Evolutionary conservation across 2,797 vertebrate species (phyloP).

Genomic region (Simalia tracyae): DNA sequence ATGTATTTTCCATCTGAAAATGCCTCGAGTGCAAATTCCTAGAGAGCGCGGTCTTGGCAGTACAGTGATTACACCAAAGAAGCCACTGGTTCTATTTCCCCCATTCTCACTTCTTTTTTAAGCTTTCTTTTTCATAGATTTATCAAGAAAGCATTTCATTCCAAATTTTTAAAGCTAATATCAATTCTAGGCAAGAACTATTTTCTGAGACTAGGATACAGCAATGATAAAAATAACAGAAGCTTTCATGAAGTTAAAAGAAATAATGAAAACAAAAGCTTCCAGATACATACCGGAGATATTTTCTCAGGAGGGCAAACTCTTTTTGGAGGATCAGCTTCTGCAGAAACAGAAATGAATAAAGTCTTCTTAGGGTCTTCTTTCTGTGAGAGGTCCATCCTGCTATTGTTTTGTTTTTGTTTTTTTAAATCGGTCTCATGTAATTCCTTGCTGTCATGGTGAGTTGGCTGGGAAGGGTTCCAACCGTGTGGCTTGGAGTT

Average conservation of each 20-base stretch:
- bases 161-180: conserved; percentile 57
- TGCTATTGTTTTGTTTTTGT: conserved; percentile 45
- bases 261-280: conserved; percentile 51
- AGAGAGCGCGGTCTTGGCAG: not conserved
- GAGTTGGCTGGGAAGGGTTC: conserved; percentile 76
- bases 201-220: conserved; percentile 54
- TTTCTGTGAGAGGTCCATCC: conserved; percentile 77
- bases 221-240: conserved; percentile 55
- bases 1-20: conserved; percentile 27
- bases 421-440: conserved; percentile 64
- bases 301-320: conserved; percentile 65
- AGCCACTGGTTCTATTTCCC: conserved; percentile 26
- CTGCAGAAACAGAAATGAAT: conserved; percentile 73
- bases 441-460: conserved; percentile 74
- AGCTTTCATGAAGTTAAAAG: conserved; percentile 45
- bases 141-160: conserved; percentile 61
- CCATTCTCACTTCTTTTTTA: not conserved
- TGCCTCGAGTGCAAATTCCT: not conserved
- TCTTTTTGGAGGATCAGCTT: conserved; percentile 66
- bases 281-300: conserved; percentile 70
- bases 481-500: conserved; percentile 69
- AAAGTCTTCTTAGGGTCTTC: conserved; percentile 73
- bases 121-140: conserved; percentile 50
- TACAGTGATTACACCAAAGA: conserved; percentile 9
- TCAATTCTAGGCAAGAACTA: conserved; percentile 58